phyloP scores from a whole-genome alignment of 1,140 invertebrate species.

The Aphelenchoides besseyi region DNA sequence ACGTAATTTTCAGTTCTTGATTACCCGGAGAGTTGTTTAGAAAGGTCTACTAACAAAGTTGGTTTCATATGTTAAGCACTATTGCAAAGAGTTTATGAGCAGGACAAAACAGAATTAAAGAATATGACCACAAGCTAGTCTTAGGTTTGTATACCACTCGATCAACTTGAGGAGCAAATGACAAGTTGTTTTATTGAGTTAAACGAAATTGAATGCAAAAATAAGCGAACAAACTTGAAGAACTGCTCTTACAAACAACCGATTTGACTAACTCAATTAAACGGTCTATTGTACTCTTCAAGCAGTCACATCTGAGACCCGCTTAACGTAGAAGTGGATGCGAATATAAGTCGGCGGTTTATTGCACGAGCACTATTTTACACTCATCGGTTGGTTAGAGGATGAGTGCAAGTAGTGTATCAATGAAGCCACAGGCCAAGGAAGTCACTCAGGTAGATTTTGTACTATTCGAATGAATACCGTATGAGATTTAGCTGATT shows the following conservation, averaged over 20 bases:
- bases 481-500: slow-evolving; percentile 59
- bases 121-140: neutral
- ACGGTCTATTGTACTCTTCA: neutral
- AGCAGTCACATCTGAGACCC: neutral
- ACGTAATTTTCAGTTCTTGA: too few relatives aligned
- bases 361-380: too few relatives aligned
- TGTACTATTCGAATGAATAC: slow-evolving; percentile 18
- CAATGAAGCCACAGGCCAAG: slow-evolving; percentile 8
- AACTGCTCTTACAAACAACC: neutral
- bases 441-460: slow-evolving; percentile 16
- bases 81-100: neutral
- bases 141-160: neutral
- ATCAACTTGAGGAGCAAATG: neutral
- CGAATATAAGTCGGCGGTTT: neutral
- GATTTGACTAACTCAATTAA: neutral
- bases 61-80: neutral
- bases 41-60: neutral
- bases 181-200: neutral
- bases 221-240: neutral
- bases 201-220: neutral
- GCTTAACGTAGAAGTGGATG: neutral
- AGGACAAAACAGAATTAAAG: neutral
- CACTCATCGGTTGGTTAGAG: too few relatives aligned
- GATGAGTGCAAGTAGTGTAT: too few relatives aligned
- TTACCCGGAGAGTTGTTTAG: neutral